A percentile compares a stretch with the other conserved stretches of the same genome.
These are phyloP conservation scores for Melanotus villosus DNA, from an alignment of 2,888 invertebrate genomes.

Conservation along the genomic window DNA sequence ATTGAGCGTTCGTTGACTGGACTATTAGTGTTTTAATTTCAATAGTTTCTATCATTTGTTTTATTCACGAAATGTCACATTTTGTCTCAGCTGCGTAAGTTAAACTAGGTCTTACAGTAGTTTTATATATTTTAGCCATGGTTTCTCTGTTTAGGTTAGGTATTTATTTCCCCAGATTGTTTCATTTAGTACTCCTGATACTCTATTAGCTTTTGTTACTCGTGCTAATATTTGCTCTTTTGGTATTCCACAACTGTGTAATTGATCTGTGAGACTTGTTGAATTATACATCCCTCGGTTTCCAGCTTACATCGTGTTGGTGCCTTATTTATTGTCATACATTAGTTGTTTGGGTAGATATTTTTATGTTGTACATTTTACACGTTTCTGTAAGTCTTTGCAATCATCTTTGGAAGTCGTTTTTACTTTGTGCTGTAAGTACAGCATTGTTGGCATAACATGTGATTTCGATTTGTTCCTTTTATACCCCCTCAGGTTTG, in stretches of 20 bases:
- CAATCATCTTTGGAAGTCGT: background rate
- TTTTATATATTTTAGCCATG: no score
- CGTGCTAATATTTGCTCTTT: background rate
- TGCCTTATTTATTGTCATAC: background rate
- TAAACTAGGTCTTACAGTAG: no score
- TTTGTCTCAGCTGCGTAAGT: no score
- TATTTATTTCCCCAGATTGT: background rate
- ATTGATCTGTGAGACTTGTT: background rate
- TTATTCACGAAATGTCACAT: no score
- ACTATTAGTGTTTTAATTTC: no score
- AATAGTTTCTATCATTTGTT: no score
- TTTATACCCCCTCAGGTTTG: no score
- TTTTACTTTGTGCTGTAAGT: background rate
- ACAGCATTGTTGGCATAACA: no score
- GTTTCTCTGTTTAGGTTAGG: no score
- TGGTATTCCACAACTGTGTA: background rate
- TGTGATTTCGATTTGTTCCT: no score
- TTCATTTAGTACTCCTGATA: background rate
- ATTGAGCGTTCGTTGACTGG: no score
- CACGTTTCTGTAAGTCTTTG: background rate
- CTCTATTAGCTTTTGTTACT: background rate
- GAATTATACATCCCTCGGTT: background rate
- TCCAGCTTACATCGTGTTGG: background rate
- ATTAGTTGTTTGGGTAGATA: background rate
- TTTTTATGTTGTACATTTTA: background rate